Evolutionary conservation across 2,113 vertebrate genomes (phyloP).

Genomic region (Ceyx margarethae): DNA sequence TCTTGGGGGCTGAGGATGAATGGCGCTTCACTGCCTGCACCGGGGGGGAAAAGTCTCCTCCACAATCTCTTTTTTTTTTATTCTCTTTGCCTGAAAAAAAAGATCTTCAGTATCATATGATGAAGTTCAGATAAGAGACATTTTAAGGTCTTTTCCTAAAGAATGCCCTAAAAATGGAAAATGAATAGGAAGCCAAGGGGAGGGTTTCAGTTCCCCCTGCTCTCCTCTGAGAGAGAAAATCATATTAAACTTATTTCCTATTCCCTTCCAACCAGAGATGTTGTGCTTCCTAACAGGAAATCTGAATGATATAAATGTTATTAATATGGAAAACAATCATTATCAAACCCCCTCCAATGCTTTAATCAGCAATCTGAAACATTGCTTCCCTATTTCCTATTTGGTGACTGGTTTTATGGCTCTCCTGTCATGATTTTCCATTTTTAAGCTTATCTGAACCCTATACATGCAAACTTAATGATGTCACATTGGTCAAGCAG

Average conservation of each 20-base stretch:
- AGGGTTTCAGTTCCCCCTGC: neutral
- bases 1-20: conserved; percentile 76
- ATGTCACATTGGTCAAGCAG: conserved; percentile 64
- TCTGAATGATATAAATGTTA: neutral
- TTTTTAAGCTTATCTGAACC: conserved; percentile 81
- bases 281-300: neutral
- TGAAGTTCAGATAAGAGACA: conserved; percentile 79
- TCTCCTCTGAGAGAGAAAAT: neutral
- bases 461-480: conserved; percentile 46
- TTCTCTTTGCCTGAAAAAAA: conserved; percentile 53
- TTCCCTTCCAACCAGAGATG: neutral
- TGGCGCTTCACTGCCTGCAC: conserved; percentile 74
- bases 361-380: neutral
- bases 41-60: conserved; percentile 60
- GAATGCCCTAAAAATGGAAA: conserved; percentile 79
- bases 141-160: conserved; percentile 66
- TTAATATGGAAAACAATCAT: neutral
- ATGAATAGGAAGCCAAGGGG: neutral
- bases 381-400: neutral
- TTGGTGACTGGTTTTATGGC: conserved; percentile 21
- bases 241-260: neutral
- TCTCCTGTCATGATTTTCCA: conserved; percentile 62
- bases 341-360: neutral
- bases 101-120: conserved; percentile 47
- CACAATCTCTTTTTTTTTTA: conserved; percentile 14